These are phyloP conservation scores for Girardinichthys multiradiatus DNA, from an alignment of 2,113 vertebrate genomes.

Conservation along the genomic window DNA sequence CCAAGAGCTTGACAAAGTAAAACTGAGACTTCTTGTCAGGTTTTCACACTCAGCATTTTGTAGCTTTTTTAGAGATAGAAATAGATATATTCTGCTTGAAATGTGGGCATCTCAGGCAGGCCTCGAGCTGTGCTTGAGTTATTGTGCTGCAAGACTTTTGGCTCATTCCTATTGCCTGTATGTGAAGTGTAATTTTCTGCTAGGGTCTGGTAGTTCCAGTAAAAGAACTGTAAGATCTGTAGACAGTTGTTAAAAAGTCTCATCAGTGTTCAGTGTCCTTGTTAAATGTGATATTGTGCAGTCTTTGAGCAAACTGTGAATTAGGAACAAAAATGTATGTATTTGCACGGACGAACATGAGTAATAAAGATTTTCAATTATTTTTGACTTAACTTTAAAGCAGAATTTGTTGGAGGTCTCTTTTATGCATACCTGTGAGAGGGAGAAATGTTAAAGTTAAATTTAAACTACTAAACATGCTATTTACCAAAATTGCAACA, in stretches of 20 bases:
- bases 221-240: constrained; percentile 12
- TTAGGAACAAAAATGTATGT: background rate
- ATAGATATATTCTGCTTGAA: constrained; percentile 43
- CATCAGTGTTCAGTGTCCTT: background rate
- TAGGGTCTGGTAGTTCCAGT: background rate
- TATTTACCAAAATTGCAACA: too few species aligned
- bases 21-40: constrained; percentile 33
- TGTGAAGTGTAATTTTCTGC: constrained; percentile 19
- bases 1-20: background rate
- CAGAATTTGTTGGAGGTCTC: background rate
- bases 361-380: background rate
- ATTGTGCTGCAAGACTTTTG: constrained; percentile 44
- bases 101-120: constrained; percentile 28
- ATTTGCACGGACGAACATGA: background rate
- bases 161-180: constrained; percentile 35
- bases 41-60: constrained; percentile 24
- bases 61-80: constrained; percentile 47
- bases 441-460: background rate
- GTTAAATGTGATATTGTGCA: background rate
- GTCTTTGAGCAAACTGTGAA: background rate
- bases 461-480: too few species aligned
- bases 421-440: background rate
- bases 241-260: background rate
- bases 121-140: constrained; percentile 45
- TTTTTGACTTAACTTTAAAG: background rate